Evolutionary conservation across 2,797 vertebrate genomes (phyloP).

Genomic region (Kryptopterus vitreolus): DNA sequence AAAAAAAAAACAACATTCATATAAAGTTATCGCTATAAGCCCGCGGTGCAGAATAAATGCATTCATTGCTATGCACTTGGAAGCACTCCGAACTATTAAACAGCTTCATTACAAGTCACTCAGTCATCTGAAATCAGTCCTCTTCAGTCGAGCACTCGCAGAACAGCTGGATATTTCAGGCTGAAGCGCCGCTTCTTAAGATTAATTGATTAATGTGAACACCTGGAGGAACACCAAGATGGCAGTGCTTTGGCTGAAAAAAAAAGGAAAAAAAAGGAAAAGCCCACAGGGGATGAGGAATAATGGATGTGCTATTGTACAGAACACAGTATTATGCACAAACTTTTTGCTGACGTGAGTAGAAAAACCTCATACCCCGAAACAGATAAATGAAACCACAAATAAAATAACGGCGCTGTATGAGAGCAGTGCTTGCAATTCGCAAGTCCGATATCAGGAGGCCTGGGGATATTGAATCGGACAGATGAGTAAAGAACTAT

Average conservation of each 20-base stretch:
- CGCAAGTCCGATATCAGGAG: conserved; percentile 6
- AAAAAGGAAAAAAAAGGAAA: no score
- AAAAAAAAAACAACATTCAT: not conserved
- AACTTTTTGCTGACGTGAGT: conserved; percentile 32
- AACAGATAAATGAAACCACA: conserved; percentile 27
- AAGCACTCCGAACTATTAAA: conserved; percentile 4
- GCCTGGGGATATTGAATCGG: not conserved
- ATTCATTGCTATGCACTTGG: not conserved
- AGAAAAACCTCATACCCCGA: conserved; percentile 9
- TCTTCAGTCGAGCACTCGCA: conserved; percentile 14
- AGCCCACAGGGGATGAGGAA: conserved; percentile 2
- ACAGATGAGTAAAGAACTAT: not conserved
- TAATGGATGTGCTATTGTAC: conserved; percentile 33
- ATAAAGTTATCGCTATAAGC: not conserved
- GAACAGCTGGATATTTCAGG: conserved; percentile 25
- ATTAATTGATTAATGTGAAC: conserved; percentile 29
- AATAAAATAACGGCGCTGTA: conserved; percentile 27
- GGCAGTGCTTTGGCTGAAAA: conserved; percentile 14
- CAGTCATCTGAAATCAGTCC: conserved; percentile 17
- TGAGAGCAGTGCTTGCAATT: not conserved
- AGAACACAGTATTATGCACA: conserved; percentile 29
- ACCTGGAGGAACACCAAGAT: conserved; percentile 38
- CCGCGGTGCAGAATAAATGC: not conserved
- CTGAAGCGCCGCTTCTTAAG: conserved; percentile 20
- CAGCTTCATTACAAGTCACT: conserved; percentile 20